Evolutionary conservation across 2,888 invertebrate genomes (phyloP).

Genomic region (Candidula unifasciata): DNA sequence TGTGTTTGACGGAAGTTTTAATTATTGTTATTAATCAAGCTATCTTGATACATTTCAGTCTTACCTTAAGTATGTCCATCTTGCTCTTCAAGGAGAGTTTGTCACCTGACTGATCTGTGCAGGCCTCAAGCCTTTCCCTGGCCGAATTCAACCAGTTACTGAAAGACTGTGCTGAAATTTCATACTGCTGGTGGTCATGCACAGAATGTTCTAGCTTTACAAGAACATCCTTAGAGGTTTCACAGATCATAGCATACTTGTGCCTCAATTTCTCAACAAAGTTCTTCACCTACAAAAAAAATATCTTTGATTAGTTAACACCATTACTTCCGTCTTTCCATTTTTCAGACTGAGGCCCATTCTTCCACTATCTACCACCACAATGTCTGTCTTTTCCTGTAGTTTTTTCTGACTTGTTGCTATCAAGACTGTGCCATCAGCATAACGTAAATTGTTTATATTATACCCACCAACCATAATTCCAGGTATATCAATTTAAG

Average conservation of each 20-base stretch:
- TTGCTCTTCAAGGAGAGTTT: slow-evolving; percentile 82
- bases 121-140: slow-evolving; percentile 69
- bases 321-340: too few relatives aligned
- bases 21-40: background rate
- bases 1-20: too few relatives aligned
- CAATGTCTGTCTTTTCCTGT: too few relatives aligned
- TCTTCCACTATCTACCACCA: too few relatives aligned
- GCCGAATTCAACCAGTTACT: slow-evolving; percentile 85
- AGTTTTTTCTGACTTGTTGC: too few relatives aligned
- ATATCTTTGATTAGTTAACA: background rate
- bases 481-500: too few relatives aligned
- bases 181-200: slow-evolving; percentile 89
- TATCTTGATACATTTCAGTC: background rate
- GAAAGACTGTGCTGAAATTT: slow-evolving; percentile 85
- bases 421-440: too few relatives aligned
- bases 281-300: slow-evolving; percentile 61
- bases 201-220: slow-evolving; percentile 91
- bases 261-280: slow-evolving; percentile 69
- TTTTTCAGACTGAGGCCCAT: too few relatives aligned
- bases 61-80: slow-evolving; percentile 74
- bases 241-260: slow-evolving; percentile 69
- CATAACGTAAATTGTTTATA: too few relatives aligned
- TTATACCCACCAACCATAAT: too few relatives aligned
- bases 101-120: slow-evolving; percentile 81
- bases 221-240: slow-evolving; percentile 83